These are phyloP conservation scores for Solenopsis invicta DNA, from an alignment of 1,140 invertebrate species.

Conservation along the genomic window DNA sequence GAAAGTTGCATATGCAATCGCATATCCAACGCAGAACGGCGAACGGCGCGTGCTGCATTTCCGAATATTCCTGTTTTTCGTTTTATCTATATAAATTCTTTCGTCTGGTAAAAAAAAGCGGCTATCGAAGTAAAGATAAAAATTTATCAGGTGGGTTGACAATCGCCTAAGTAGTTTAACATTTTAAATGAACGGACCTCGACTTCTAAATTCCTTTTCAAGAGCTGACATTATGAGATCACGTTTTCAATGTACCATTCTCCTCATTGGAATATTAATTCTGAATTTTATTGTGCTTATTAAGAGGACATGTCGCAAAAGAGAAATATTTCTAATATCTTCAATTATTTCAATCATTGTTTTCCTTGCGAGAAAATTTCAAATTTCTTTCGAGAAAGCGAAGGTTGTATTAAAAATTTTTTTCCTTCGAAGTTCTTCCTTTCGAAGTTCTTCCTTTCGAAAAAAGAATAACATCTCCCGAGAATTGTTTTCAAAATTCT, in stretches of 20 bases:
- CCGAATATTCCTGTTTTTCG: not conserved
- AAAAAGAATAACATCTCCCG: not conserved
- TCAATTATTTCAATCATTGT: not conserved
- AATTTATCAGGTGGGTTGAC: not conserved
- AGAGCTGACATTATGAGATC: not conserved
- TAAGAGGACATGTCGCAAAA: not conserved
- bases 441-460: not conserved
- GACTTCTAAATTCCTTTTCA: not conserved
- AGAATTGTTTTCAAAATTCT: slow-evolving; percentile 37
- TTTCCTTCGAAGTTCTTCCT: not conserved
- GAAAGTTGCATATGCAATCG: slow-evolving; percentile 63
- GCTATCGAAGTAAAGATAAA: not conserved
- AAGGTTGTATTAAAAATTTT: not conserved
- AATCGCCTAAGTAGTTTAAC: not conserved
- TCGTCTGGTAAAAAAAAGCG: not conserved
- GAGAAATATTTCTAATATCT: not conserved
- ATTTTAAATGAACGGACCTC: not conserved
- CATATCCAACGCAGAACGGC: slow-evolving; percentile 7
- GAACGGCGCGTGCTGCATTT: not conserved
- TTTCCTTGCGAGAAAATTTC: not conserved
- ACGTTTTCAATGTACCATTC: not conserved
- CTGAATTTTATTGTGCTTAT: slow-evolving; percentile 10
- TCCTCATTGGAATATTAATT: not conserved
- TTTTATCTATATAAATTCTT: not conserved
- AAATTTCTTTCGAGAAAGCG: not conserved